Percentiles rank a stretch among this genome's conserved stretches.
phyloP scores from a whole-genome alignment of 2,113 vertebrate genomes.

The Microcebus tavaratra region DNA sequence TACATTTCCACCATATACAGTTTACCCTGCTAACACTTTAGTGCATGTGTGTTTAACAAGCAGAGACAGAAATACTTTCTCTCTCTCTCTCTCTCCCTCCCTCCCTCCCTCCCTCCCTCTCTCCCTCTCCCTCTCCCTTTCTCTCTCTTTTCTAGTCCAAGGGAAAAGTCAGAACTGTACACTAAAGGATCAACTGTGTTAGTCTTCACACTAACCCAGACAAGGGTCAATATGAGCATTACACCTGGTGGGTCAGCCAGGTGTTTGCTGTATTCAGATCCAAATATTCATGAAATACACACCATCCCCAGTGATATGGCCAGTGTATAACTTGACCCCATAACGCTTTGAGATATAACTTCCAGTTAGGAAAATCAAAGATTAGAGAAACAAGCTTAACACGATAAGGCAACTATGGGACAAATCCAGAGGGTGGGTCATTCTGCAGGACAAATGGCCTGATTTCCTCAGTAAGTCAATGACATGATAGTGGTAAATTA shows the following conservation, averaged over 20 bases:
- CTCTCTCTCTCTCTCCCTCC: no score
- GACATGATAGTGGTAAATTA: conserved; percentile 15
- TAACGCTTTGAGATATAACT: not conserved
- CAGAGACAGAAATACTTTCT: not conserved
- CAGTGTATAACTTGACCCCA: not conserved
- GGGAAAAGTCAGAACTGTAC: not conserved
- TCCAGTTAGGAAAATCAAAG: not conserved
- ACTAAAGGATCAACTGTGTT: not conserved
- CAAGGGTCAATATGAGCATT: not conserved
- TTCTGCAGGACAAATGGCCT: not conserved
- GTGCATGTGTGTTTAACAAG: no score
- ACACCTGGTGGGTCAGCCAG: not conserved
- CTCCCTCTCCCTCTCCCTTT: no score
- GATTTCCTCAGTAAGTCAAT: not conserved
- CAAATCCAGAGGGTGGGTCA: not conserved
- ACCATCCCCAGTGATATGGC: not conserved
- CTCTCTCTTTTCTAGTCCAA: not conserved
- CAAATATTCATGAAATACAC: not conserved
- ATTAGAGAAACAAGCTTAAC: not conserved
- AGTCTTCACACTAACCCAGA: not conserved
- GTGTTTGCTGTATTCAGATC: not conserved
- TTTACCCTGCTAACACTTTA: no score
- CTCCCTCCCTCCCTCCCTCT: no score
- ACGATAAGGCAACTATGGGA: not conserved
- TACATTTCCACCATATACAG: no score